Percentiles rank a stretch among this genome's conserved stretches.
Conservation (phyloP, 2,888 invertebrate genomes). For the Trissonchulus latispiculum region DNA sequence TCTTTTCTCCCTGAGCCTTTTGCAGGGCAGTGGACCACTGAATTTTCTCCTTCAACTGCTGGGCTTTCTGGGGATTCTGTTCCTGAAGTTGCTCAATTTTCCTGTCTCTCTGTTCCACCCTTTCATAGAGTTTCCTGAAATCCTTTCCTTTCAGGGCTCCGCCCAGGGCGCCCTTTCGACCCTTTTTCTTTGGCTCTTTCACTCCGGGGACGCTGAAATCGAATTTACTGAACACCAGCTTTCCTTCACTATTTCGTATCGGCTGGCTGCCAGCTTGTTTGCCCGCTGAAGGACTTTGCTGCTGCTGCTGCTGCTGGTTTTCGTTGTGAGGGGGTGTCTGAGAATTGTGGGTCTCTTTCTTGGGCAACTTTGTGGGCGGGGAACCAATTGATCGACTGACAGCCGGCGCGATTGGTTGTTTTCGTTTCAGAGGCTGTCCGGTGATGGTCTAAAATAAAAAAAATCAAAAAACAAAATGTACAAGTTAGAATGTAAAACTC, state of each 20-base stretch:
- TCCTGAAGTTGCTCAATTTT: background rate
- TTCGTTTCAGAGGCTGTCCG: too few relatives aligned
- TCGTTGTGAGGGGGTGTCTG: too few relatives aligned
- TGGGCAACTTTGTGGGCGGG: too few relatives aligned
- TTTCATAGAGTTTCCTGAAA: background rate
- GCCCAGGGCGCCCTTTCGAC: background rate
- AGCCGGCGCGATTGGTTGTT: too few relatives aligned
- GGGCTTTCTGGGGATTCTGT: background rate
- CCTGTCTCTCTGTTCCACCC: background rate
- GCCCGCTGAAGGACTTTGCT: too few relatives aligned
- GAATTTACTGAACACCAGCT: background rate
- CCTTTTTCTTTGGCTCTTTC: background rate
- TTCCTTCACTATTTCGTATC: background rate
- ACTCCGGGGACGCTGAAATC: background rate
- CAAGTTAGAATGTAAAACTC: too few relatives aligned
- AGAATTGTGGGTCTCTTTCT: too few relatives aligned
- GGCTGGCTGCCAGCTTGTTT: background rate
- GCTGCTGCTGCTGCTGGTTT: too few relatives aligned
- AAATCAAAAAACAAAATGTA: too few relatives aligned
- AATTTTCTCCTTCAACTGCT: background rate
- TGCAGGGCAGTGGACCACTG: background rate
- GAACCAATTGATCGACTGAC: too few relatives aligned
- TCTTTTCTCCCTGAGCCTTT: background rate
- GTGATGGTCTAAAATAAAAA: too few relatives aligned
- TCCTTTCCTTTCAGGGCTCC: background rate